Evolutionary conservation across 2,888 invertebrate species (phyloP), one percentile per base, ranked within the genome.

Genomic region (Tipula unca): DNA sequence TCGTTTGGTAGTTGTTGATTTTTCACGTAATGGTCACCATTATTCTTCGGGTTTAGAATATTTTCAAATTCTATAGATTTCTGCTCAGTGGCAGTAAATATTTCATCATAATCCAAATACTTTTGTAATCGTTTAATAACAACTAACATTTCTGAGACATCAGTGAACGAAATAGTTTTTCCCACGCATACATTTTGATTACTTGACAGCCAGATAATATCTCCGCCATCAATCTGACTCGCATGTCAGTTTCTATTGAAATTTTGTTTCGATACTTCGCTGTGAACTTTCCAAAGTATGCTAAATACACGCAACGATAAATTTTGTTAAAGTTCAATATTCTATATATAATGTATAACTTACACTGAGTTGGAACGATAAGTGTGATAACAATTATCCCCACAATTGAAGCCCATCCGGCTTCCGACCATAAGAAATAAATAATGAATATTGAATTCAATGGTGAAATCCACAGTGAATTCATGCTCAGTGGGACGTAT

Each of bases 151-250:
- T 97, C 97, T 0, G 96, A 95, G 36, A 95, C 92, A 91, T 95
- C 95, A 2, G 93, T 91, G 86, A 93, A 93, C 92, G 93, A 89
- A 97, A 97, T 0, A 96, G 95, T 88, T 94, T 94, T 90, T 98
- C 97, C 95, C 97, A 98, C 0, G 96, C 95, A 89, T 97, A 97
- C 96, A 97, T 97, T 92, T 98, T 98, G 87, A 98, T 95, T 1
- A 97, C 96, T 87, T 93, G 92, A 87, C 95, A 94, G 0, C 94
- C 94, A 0, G 92, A 92, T 48, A 95, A 92, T 84, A 95, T 93
- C 89, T 95, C 96, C 88, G 95, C 95, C 95, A 96, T 96, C 14
- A 96, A 89, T 36, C 94, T 92, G 0, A 96, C 94, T 86, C 96
- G 91, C 88, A 95, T 94, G 88, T 96, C 96, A 0, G 96, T 94